Conservation (phyloP, 1,140 invertebrate species). For the Apis florea region DNA sequence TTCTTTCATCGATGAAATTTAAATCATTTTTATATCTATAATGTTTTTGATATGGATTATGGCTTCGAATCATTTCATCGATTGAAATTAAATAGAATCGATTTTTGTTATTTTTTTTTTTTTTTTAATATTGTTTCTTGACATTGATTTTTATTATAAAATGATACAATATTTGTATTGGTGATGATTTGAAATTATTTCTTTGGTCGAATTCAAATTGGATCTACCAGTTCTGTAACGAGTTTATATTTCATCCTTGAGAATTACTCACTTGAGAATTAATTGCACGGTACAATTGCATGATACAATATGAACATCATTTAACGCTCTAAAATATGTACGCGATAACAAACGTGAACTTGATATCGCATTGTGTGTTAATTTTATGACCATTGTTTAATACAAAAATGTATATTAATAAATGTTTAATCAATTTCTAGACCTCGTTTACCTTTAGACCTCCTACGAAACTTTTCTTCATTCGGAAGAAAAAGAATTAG, state of each 20-base stretch:
- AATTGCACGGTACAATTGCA: not conserved
- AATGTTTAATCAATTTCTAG: not conserved
- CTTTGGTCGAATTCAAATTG: not conserved
- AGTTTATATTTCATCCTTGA: constrained; percentile 6
- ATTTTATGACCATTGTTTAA: not conserved
- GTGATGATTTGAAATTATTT: not conserved
- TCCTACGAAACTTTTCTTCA: not conserved
- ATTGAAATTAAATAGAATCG: too few species aligned
- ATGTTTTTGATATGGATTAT: too few species aligned
- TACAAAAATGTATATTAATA: too few species aligned
- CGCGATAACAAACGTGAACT: constrained; percentile 8
- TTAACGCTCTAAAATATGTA: constrained; percentile 8
- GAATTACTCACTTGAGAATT: constrained; percentile 22
- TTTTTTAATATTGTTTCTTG: too few species aligned
- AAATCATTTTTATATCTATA: too few species aligned
- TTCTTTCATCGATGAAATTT: too few species aligned
- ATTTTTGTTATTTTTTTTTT: too few species aligned
- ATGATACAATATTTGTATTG: too few species aligned
- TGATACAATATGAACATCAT: not conserved
- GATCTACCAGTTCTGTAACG: not conserved
- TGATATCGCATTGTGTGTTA: constrained; percentile 19
- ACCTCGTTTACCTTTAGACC: not conserved
- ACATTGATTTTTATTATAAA: too few species aligned
- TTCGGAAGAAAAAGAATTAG: not conserved
- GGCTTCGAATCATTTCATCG: too few species aligned